Evolutionary conservation across 2,888 invertebrate genomes (phyloP), one percentile per base, ranked within the genome.

Genomic region (Thalpophila matura): DNA sequence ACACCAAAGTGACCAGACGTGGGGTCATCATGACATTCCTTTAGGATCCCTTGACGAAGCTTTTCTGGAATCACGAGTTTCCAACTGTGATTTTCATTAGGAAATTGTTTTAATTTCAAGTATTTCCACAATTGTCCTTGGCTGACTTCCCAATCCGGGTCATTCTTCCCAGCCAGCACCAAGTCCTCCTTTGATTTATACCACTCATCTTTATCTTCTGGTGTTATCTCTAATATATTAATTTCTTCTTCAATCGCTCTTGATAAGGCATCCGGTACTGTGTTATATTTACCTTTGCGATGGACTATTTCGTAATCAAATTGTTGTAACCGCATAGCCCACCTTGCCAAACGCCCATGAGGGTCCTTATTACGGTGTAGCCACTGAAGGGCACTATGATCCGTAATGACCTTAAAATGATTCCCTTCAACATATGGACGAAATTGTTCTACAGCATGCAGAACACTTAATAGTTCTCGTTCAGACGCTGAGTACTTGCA

Each of bases 401-500:
- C n/a, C n/a, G n/a, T n/a, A n/a, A n/a, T n/a, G 1, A 53, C 42
- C 9, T 53, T 53, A 43, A 53, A 53, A 43, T 42, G 53, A 24
- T 6, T 43, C 9, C 43, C 54, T 54, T 55, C 54, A 26, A 55
- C 4, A 12, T 45, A 55, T 10, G 54, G 54, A 20, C 54, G 54
- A 37, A 55, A 55, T 7, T 55, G 45, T 37, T 55, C 54, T 14
- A 55, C 27, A 1, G 54, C 54, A 27, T 45, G 45, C n/a, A 55
- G 6, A 4, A 55, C 54, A 26, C 43, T 45, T 29, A 73, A 45
- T 1, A 68, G 33, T 50, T 77, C 76, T 1, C 73, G 29, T 20
- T 73, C 72, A 1, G 72, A 72, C n/a, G n/a, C n/a, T n/a, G n/a
- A n/a, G n/a, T n/a, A n/a, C n/a, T n/a, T n/a, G n/a, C n/a, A n/a